Evolutionary conservation across 2,113 vertebrate genomes (phyloP), one percentile per base, ranked within the genome.

Genomic region (Notothenia rossii): DNA sequence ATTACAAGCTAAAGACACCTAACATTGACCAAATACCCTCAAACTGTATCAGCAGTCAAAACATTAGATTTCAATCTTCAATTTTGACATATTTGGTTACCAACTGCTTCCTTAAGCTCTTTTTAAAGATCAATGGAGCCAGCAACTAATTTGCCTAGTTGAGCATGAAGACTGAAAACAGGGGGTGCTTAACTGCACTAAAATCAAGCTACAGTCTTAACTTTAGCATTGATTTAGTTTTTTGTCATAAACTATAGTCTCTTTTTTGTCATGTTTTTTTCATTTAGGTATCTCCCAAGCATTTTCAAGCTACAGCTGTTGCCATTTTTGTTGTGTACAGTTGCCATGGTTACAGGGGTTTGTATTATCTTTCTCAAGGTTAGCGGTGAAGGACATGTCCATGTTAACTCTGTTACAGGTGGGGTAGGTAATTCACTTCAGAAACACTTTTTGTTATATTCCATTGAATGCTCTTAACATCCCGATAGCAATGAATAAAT

Each of bases 231-330:
- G 50, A 40, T 50, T 67, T 66, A 11, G 18, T 25, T 49, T 48
- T 29, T 46, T 10, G 18, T 36, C 6, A 29, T 25, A 65, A 25
- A 15, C 36, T 50, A 14, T 10, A 18, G 17, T 53, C 7, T 2
- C 0, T 17, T 20, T 68, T 69, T 54, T 36, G 8, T 48, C 14
- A 17, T 61, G 4, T n/a, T 10, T 33, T 29, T 43, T 20, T 63
- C 14, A n/a, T 53, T 63, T 64, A 15, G 2, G 22, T 40, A 50
- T 69, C 7, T 43, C 54, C 12, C 3, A 10, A 25, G 36, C 36
- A 17, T 69, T 70, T 68, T 70, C n/a, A 70, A 4, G 13, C 14
- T 51, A 12, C 64, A 66, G 15, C 22, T 65, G 15, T 29, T 22
- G 8, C 22, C 15, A n/a, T 48, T 7, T 33, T 70, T 56, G 36